phyloP scores from a whole-genome alignment of 1,140 invertebrate genomes.

The Mizuhopecten yessoensis region DNA sequence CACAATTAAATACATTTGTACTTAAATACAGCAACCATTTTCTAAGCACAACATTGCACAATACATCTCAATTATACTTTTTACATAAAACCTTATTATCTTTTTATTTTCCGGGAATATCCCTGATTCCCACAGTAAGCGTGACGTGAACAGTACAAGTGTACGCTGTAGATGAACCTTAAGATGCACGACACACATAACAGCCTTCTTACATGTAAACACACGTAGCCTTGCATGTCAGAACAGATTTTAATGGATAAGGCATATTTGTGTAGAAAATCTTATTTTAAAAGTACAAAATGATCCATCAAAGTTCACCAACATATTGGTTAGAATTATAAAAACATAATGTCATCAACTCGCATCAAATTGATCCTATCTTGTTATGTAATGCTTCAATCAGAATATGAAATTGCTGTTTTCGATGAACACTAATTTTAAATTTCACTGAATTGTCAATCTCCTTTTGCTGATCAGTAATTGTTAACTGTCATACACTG shows the following conservation, averaged over 20 bases:
- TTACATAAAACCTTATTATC: background rate
- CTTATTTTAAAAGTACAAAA: background rate
- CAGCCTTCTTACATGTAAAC: background rate
- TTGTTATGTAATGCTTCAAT: background rate
- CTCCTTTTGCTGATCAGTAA: background rate
- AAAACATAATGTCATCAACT: too few relatives aligned
- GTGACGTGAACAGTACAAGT: background rate
- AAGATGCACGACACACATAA: background rate
- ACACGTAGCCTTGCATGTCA: background rate
- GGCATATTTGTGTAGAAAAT: background rate
- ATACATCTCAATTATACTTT: too few relatives aligned
- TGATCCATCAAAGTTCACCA: background rate
- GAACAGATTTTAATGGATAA: background rate
- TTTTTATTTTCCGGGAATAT: background rate
- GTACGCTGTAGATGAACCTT: background rate
- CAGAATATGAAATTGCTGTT: background rate
- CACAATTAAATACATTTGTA: too few relatives aligned
- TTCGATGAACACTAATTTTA: background rate
- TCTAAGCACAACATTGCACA: too few relatives aligned
- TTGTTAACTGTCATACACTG: background rate
- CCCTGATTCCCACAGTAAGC: background rate
- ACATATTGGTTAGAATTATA: background rate
- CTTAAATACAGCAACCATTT: too few relatives aligned
- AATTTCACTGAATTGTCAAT: background rate
- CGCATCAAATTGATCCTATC: background rate